phyloP scores from a whole-genome alignment of 2,797 vertebrate genomes.

The Telmatherina bonti region DNA sequence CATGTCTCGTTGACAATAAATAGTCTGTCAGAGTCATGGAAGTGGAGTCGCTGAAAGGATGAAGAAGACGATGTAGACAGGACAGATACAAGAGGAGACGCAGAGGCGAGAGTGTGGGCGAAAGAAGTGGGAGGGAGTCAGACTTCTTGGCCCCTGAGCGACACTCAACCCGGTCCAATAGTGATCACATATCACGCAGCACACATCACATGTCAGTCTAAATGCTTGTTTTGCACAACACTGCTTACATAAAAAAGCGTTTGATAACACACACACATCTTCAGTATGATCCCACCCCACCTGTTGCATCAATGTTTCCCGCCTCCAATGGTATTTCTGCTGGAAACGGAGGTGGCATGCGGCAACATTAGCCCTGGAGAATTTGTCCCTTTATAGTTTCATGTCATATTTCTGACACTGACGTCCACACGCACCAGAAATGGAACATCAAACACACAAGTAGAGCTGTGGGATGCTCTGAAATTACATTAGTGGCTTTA shows the following conservation, averaged over 20 bases:
- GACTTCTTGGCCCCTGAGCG: conserved; percentile 72
- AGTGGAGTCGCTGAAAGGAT: background rate
- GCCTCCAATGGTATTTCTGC: background rate
- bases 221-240: conserved; percentile 37
- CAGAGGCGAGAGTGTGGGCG: conserved; percentile 1
- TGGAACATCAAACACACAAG: background rate
- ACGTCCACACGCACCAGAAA: background rate
- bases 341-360: background rate
- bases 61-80: background rate
- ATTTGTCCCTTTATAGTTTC: background rate
- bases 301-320: background rate
- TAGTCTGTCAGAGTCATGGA: background rate
- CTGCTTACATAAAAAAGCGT: conserved; percentile 45
- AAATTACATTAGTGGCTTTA: conserved; percentile 6
- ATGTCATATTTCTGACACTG: conserved; percentile 7
- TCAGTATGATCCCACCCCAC: conserved; percentile 7
- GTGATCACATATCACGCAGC: conserved; percentile 56
- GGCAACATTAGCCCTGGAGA: background rate
- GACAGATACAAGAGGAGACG: background rate
- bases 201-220: conserved; percentile 28
- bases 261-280: conserved; percentile 34
- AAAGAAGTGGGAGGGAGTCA: conserved; percentile 42
- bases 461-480: background rate
- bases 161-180: conserved; percentile 48
- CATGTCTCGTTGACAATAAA: background rate